Percentiles rank a stretch among this genome's conserved stretches.
phyloP scores from a whole-genome alignment of 2,888 invertebrate genomes.

The Microdon myrmicae region DNA sequence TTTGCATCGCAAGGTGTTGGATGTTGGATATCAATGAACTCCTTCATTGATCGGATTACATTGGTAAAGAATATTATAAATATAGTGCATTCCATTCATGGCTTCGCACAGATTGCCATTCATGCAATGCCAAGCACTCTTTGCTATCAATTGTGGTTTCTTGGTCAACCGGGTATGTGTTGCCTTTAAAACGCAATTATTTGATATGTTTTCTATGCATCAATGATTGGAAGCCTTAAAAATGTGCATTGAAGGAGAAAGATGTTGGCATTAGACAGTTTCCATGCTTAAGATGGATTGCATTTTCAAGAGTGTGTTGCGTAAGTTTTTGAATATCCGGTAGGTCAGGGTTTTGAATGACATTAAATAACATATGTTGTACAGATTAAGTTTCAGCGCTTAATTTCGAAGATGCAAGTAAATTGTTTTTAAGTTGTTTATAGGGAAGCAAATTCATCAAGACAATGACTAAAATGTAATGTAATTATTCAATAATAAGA shows the following conservation, averaged over 20 bases:
- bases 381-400: too few species aligned
- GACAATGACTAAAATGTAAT: too few species aligned
- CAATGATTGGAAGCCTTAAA: neutral
- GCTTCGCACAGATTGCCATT: conserved; percentile 1
- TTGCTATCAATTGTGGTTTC: conserved; percentile 17
- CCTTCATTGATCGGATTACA: conserved; percentile 37
- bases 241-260: conserved; percentile 4
- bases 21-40: conserved; percentile 35
- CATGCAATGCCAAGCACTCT: neutral
- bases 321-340: too few species aligned
- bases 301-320: too few species aligned
- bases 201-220: neutral
- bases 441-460: too few species aligned
- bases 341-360: too few species aligned
- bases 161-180: conserved; percentile 18
- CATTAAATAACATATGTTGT: too few species aligned
- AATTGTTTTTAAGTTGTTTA: too few species aligned
- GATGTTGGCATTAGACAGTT: too few species aligned
- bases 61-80: conserved; percentile 6
- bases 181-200: neutral
- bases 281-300: too few species aligned
- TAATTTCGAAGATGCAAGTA: too few species aligned
- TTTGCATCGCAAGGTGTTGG: conserved; percentile 42
- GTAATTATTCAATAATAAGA: too few species aligned
- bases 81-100: conserved; percentile 18